phyloP scores from a whole-genome alignment of 2,888 invertebrate genomes.

The Odontothrips loti region DNA sequence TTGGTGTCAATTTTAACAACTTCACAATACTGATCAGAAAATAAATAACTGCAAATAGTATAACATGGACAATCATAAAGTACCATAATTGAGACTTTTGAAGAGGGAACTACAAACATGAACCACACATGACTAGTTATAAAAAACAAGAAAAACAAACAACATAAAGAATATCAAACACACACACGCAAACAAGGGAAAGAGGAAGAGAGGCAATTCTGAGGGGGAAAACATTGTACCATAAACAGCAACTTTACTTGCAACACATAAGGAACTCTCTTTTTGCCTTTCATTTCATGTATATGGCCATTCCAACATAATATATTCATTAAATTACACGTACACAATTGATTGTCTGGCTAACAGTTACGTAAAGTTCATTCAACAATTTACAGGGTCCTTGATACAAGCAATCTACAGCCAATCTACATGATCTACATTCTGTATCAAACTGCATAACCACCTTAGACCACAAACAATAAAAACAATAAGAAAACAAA shows the following conservation, averaged over 20 bases:
- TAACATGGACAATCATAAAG: background rate
- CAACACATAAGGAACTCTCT: background rate
- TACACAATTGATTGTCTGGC: slow-evolving; percentile 22
- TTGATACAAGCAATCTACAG: slow-evolving; percentile 25
- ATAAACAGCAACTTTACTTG: background rate
- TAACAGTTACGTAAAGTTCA: background rate
- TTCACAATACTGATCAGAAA: background rate
- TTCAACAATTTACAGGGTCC: slow-evolving; percentile 12
- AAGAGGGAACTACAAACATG: background rate
- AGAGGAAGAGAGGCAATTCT: no score
- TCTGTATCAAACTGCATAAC: background rate
- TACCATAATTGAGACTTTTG: background rate
- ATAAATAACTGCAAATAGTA: background rate
- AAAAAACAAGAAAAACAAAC: background rate
- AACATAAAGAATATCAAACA: background rate
- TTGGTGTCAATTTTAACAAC: background rate
- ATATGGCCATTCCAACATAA: background rate
- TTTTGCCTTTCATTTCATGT: background rate
- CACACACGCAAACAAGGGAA: no score
- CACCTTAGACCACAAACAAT: slow-evolving; percentile 21
- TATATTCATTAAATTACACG: background rate
- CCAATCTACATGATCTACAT: slow-evolving; percentile 7
- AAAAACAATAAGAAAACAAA: background rate
- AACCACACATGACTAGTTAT: background rate
- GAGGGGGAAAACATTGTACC: no score